Conservation (phyloP, 1,140 invertebrate species). For the Zaprionus taronus region DNA sequence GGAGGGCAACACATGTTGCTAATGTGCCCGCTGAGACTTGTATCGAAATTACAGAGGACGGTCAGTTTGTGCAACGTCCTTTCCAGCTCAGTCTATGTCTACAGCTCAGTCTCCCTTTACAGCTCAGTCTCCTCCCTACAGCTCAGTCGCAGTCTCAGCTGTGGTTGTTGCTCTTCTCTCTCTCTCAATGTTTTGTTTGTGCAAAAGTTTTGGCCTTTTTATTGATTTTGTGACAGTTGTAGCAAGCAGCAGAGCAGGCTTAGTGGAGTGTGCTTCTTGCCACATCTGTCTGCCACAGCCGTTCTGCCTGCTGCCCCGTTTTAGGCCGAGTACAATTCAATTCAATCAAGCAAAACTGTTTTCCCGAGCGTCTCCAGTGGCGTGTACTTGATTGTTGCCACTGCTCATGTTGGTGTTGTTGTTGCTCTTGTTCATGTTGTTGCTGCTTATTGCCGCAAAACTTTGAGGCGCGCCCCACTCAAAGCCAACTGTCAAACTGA, state of each 20-base stretch:
- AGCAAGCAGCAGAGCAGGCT: conserved; percentile 22
- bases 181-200: conserved; percentile 23
- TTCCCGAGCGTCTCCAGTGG: conserved; percentile 75
- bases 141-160: conserved; percentile 11
- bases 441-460: conserved; percentile 35
- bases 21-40: conserved; percentile 77
- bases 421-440: neutral
- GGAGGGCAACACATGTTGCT: conserved; percentile 79
- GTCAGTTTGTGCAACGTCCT: conserved; percentile 41
- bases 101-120: neutral
- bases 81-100: neutral
- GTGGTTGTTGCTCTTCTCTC: conserved; percentile 20
- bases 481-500: conserved; percentile 46
- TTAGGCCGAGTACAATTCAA: conserved; percentile 73
- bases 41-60: conserved; percentile 75
- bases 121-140: no score
- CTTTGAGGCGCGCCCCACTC: conserved; percentile 18
- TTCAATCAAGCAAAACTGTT: conserved; percentile 78
- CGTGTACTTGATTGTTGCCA: conserved; percentile 72
- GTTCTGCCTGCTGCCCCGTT: conserved; percentile 39
- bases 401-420: conserved; percentile 22
- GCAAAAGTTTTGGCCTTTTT: conserved; percentile 42
- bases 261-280: neutral
- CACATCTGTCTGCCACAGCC: neutral
- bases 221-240: conserved; percentile 79